Base-by-base conservation (phyloP, 2,113 vertebrate genomes). In the Notarius lentiginosus region DNA sequence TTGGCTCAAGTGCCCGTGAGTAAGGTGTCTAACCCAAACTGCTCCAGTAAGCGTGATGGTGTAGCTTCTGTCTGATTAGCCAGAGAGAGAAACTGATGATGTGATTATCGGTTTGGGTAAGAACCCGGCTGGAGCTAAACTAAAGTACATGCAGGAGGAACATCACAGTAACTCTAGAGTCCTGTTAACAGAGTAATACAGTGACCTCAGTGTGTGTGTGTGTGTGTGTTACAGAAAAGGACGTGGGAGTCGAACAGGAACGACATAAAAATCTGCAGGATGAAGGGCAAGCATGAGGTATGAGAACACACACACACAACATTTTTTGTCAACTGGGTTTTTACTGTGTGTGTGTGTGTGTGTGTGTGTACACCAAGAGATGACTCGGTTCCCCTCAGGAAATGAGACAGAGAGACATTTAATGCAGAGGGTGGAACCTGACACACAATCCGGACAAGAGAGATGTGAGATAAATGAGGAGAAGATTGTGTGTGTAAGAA, bases 211-310 rank as follows among this genome's bases (percentile, higher is more conserved):
- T 41, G 34, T 41, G 18, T 53, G 30, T 89, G 30, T 88, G 66
- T 87, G 73, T 66, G 84, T 85, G 63, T 87, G 15, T 65, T 87
- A 1, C 89, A 99, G 98, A 99, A 97, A 86, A 94, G 97, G 91
- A 98, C 96, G 9, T 99, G 98, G 98, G 95, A 92, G 89, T 98
- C 98, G 0, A 98, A 98, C 89, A 97, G 96, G 91, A 96, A 97
- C 1, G 97, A 99, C 94, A 98, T 99, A 92, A 94, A 96, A 90
- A 97, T 98, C 93, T 99, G 98, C 91, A 93, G 96, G 73, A 99
- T 99, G 98, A 99, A 98, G 93, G 98, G 98, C 87, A 99, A 99
- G 68, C 97, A 97, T 18, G 97, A 98, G 96, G 97, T 99, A 90
- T 80, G 87, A 11, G 55, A 24, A 83, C 27, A 7, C 66, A 76